phyloP scores from a whole-genome alignment of 2,888 invertebrate species.

The Lymantria monacha region DNA sequence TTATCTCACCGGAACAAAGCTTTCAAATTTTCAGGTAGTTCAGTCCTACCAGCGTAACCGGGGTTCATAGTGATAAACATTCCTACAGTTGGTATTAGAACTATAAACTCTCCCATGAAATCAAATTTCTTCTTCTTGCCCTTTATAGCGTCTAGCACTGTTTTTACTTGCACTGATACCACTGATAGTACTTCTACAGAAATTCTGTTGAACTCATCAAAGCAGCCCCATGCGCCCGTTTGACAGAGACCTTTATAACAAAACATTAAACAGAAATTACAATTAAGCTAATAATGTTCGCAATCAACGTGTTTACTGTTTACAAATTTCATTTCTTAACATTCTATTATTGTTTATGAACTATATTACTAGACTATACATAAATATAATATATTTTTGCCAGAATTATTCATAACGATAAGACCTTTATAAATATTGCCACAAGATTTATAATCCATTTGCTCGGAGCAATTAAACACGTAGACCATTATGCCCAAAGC shows the following conservation, averaged over 20 bases:
- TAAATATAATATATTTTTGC: no score
- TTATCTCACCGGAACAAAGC: slow-evolving; percentile 81
- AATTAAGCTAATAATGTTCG: no score
- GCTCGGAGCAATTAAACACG: slow-evolving; percentile 98
- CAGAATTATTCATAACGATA: no score
- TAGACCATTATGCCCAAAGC: slow-evolving; percentile 98
- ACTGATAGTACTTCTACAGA: slow-evolving; percentile 97
- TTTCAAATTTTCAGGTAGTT: slow-evolving; percentile 91
- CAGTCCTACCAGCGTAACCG: slow-evolving; percentile 95
- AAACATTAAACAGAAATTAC: background rate
- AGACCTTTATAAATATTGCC: slow-evolving; percentile 95
- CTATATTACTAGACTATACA: no score
- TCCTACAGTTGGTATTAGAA: slow-evolving; percentile 89
- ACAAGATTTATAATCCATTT: slow-evolving; percentile 98
- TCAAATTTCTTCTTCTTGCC: slow-evolving; percentile 89
- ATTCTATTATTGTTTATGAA: no score
- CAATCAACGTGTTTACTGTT: no score
- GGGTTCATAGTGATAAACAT: slow-evolving; percentile 99
- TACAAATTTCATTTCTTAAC: no score
- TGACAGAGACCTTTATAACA: slow-evolving; percentile 87
- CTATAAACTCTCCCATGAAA: slow-evolving; percentile 92
- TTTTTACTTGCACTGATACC: slow-evolving; percentile 96
- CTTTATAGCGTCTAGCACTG: slow-evolving; percentile 93
- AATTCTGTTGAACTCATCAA: slow-evolving; percentile 98
- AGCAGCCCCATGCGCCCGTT: slow-evolving; percentile 98